Evolutionary conservation across 2,888 invertebrate genomes (phyloP).

Genomic region (Caenorhabditis panamensis): DNA sequence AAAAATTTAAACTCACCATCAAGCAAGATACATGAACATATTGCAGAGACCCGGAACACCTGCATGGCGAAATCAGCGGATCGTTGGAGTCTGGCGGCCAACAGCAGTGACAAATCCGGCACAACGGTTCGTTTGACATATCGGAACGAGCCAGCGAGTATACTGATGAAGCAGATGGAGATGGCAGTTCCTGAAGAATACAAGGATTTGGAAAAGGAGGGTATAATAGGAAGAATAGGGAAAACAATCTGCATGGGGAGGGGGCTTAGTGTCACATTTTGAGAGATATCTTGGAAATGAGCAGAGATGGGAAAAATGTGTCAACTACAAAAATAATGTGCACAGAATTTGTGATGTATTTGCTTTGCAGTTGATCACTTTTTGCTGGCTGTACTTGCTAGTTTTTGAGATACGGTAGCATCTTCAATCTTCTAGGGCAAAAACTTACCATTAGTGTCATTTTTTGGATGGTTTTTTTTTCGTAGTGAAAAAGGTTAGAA

Average conservation of each 20-base stretch:
- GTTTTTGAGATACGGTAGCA: neutral
- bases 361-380: neutral
- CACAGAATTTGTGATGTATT: neutral
- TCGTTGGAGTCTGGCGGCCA: constrained; percentile 81
- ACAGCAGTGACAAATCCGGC: constrained; percentile 84
- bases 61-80: constrained; percentile 83
- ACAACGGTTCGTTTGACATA: constrained; percentile 81
- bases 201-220: neutral
- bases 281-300: neutral
- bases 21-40: constrained; percentile 84
- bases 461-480: no score
- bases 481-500: no score
- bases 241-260: neutral
- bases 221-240: neutral
- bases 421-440: no score
- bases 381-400: neutral
- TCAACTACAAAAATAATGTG: neutral
- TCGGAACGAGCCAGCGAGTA: constrained; percentile 68
- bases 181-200: constrained; percentile 63
- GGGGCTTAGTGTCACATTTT: constrained; percentile 11
- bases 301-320: neutral
- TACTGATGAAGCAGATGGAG: constrained; percentile 66
- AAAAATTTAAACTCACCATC: constrained; percentile 80
- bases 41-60: constrained; percentile 83
- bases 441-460: no score